These are phyloP conservation scores for Mola mola DNA, from an alignment of 2,113 vertebrate species.

Conservation along the genomic window DNA sequence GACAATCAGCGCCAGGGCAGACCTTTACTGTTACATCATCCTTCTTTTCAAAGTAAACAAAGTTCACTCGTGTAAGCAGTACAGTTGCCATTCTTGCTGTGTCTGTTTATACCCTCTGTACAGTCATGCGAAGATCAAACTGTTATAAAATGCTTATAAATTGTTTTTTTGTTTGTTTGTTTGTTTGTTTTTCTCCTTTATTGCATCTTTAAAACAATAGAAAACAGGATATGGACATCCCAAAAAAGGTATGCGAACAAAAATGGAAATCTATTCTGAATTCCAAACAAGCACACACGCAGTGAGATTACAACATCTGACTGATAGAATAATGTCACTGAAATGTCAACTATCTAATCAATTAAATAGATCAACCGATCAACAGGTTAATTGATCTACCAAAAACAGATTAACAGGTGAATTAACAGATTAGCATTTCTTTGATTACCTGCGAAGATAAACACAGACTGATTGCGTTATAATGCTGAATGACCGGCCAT, in stretches of 20 bases:
- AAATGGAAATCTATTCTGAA: neutral
- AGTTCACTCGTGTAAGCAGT: slow-evolving; percentile 46
- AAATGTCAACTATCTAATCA: too few relatives aligned
- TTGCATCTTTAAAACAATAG: too few relatives aligned
- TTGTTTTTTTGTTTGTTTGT: neutral
- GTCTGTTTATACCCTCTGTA: slow-evolving; percentile 51
- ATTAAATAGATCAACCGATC: too few relatives aligned
- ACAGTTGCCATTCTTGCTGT: slow-evolving; percentile 31
- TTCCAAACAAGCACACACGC: neutral
- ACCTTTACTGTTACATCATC: slow-evolving; percentile 38
- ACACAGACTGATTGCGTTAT: too few relatives aligned
- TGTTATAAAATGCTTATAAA: neutral
- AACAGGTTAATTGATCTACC: too few relatives aligned
- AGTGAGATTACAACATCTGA: too few relatives aligned
- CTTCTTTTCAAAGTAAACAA: slow-evolving; percentile 40
- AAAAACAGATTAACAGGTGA: too few relatives aligned
- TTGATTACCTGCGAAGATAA: too few relatives aligned
- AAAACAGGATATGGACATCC: slow-evolving; percentile 70
- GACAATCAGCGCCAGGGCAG: neutral
- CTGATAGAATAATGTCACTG: too few relatives aligned
- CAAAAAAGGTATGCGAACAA: slow-evolving; percentile 71
- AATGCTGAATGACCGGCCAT: too few relatives aligned
- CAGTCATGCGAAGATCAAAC: slow-evolving; percentile 12
- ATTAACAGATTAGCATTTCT: too few relatives aligned
- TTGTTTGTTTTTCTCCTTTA: neutral